Evolutionary conservation across 2,888 invertebrate genomes (phyloP), one percentile per base, ranked within the genome.

Genomic region (Strigamia transsilvanica): DNA sequence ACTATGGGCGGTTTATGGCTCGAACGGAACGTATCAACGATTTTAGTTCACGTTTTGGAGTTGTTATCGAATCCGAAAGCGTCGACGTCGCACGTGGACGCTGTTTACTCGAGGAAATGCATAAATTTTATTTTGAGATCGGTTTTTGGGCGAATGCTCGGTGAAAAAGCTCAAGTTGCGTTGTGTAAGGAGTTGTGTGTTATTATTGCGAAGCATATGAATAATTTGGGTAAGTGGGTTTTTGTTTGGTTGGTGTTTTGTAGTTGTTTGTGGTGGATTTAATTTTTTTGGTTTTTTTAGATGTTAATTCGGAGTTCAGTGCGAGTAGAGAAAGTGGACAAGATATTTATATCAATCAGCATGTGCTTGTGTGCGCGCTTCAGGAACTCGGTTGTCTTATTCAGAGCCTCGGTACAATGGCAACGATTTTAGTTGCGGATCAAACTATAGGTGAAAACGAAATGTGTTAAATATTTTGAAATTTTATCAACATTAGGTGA

Each of bases 51-150:
- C 87, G 92, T 99, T 5, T 89, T 99, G 80, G 97, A 98, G 86
- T 89, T 99, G 84, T 97, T 90, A 2, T 96, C 97, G 0, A 97
- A 97, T 89, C 97, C 98, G 0, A 96, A 96, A 88, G 96, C 97
- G 0, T 96, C 97, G 0, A 95, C 95, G 15, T 96, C 97, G 0
- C 99, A 99, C 87, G 97, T 98, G 0, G 98, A 99, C 88, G 97
- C 98, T 15, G 98, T 99, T 1, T 98, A 98, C 88, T 97, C 98
- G 0, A 92, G 99, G 85, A 98, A 98, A 89, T 99, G 99, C 88
- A 95, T 99, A 83, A 95, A 95, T 87, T 99, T 97, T 88, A 96
- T 99, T 85, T 90, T 99, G 82, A 92, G 97, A 80, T 94, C 95
- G 84, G 93, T 97, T 0, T 91, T 99, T 51, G 98, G 99, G 0